These are phyloP conservation scores for Polymixis lichenea DNA, from an alignment of 2,888 invertebrate genomes.

Conservation along the genomic window DNA sequence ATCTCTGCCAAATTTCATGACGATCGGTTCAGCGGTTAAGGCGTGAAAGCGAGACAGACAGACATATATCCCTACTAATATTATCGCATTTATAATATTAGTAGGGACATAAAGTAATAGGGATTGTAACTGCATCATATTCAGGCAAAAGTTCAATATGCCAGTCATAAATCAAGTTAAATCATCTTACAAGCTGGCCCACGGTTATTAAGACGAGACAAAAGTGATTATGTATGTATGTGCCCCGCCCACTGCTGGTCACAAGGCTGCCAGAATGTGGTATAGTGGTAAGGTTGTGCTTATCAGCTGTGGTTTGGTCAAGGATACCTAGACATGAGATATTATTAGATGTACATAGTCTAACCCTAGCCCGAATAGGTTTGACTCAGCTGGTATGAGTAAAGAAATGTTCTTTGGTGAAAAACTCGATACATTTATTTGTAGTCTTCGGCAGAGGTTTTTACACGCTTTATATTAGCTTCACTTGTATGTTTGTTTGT, in stretches of 20 bases:
- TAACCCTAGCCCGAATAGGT: no score
- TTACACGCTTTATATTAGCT: no score
- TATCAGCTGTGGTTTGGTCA: slow-evolving; percentile 30
- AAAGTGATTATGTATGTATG: slow-evolving; percentile 43
- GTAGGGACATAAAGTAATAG: no score
- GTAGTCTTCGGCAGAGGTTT: no score
- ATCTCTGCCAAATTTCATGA: no score
- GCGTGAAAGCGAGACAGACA: no score
- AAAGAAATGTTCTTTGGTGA: not conserved
- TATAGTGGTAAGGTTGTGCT: slow-evolving; percentile 1
- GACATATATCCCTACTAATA: no score
- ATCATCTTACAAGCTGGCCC: slow-evolving; percentile 28
- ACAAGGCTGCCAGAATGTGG: slow-evolving; percentile 44
- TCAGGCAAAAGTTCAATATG: slow-evolving; percentile 14
- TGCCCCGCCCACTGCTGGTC: slow-evolving; percentile 32
- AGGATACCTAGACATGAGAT: slow-evolving; percentile 39
- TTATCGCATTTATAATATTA: no score
- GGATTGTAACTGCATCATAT: not conserved
- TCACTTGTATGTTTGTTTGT: no score
- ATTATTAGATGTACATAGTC: not conserved
- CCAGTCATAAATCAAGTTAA: slow-evolving; percentile 31
- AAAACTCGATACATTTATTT: no score
- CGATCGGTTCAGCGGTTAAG: no score
- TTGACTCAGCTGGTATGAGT: no score
- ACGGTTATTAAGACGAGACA: slow-evolving; percentile 18